Percentiles rank a stretch among this genome's conserved stretches.
These are phyloP conservation scores for Leptonema lineaticorne DNA, from an alignment of 1,140 invertebrate species.

Conservation along the genomic window DNA sequence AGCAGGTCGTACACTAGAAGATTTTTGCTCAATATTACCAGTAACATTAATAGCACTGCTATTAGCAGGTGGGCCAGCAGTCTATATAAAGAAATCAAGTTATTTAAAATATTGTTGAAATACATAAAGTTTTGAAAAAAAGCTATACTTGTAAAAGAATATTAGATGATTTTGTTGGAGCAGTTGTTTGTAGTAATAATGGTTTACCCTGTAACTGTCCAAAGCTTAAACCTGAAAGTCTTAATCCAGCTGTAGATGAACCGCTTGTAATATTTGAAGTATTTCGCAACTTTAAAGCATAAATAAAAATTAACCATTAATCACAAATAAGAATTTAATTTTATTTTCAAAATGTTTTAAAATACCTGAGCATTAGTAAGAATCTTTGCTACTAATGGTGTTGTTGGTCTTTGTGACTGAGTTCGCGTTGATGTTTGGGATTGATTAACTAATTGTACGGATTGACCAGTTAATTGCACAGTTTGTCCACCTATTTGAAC, in stretches of 20 bases:
- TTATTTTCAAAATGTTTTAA: background rate
- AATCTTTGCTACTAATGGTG: conserved; percentile 37
- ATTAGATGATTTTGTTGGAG: conserved; percentile 22
- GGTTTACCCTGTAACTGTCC: conserved; percentile 37
- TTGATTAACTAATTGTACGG: conserved; percentile 50
- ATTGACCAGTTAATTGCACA: conserved; percentile 56
- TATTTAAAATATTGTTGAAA: too few species aligned
- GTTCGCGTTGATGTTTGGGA: conserved; percentile 39
- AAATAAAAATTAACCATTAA: background rate
- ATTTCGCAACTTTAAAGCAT: conserved; percentile 2
- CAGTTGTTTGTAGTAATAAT: conserved; percentile 28
- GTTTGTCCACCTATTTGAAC: conserved; percentile 58
- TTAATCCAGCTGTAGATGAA: conserved; percentile 21
- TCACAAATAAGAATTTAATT: background rate
- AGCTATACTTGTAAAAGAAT: conserved; percentile 33
- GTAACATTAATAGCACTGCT: background rate
- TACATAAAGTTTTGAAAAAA: background rate
- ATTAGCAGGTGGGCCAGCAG: conserved; percentile 5
- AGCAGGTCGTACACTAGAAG: conserved; percentile 4
- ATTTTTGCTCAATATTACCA: background rate
- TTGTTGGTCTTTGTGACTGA: conserved; percentile 25
- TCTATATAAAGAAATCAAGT: conserved; percentile 11
- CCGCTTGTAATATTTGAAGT: background rate
- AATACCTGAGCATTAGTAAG: conserved; percentile 38
- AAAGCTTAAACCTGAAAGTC: conserved; percentile 30